phyloP scores from a whole-genome alignment of 2,888 invertebrate genomes.

The Eupeodes luniger region DNA sequence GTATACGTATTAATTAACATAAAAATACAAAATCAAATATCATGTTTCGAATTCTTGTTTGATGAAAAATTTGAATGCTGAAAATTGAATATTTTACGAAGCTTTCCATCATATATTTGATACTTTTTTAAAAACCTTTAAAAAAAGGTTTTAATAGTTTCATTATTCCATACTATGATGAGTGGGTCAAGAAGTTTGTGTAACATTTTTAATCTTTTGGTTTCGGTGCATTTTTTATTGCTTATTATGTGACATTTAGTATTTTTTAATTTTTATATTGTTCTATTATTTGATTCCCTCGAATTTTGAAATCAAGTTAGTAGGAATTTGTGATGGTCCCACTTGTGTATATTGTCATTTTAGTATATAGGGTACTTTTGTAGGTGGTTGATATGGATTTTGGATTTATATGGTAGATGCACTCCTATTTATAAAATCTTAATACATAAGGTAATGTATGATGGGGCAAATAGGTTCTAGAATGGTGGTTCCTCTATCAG shows the following conservation, averaged over 20 bases:
- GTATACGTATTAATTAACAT: too few species aligned
- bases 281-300: neutral
- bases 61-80: too few species aligned
- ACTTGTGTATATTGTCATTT: slow-evolving; percentile 42
- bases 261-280: neutral
- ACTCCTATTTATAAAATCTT: slow-evolving; percentile 20
- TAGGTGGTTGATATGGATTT: neutral
- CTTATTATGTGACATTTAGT: neutral
- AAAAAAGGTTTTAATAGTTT: too few species aligned
- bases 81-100: too few species aligned
- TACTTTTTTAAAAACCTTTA: too few species aligned
- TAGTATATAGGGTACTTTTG: neutral
- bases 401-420: neutral
- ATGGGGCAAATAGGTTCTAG: slow-evolving; percentile 33
- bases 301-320: slow-evolving; percentile 23
- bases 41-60: too few species aligned
- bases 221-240: neutral
- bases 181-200: too few species aligned
- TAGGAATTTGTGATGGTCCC: slow-evolving; percentile 39
- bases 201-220: too few species aligned
- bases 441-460: slow-evolving; percentile 18
- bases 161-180: too few species aligned
- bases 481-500: neutral
- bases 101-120: too few species aligned
- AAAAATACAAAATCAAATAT: too few species aligned